Percentiles rank a stretch among this genome's conserved stretches.
Conservation (phyloP, 2,888 invertebrate genomes). For the Trachelus iudaicus region DNA sequence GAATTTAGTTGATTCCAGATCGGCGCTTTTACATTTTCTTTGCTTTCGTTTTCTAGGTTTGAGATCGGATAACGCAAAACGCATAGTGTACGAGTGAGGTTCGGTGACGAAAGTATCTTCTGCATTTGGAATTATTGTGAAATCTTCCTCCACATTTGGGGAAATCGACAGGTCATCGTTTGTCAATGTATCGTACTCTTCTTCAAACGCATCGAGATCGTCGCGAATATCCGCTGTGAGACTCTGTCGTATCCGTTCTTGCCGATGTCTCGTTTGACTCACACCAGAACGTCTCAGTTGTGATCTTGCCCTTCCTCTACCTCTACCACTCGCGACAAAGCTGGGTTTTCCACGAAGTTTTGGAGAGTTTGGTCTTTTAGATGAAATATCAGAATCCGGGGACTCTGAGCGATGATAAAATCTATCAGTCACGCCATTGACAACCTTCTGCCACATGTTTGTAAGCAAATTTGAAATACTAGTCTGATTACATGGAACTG, state of each 20-base stretch:
- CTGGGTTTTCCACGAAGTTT: constrained; percentile 34
- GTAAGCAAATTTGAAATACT: neutral
- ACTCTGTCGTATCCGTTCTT: constrained; percentile 44
- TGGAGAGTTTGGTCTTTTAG: constrained; percentile 25
- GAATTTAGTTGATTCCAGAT: constrained; percentile 17
- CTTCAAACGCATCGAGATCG: constrained; percentile 28
- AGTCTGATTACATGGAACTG: constrained; percentile 1
- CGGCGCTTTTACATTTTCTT: constrained; percentile 14
- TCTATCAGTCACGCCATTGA: constrained; percentile 27
- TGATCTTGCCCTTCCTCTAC: constrained; percentile 46
- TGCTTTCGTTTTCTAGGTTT: constrained; percentile 26
- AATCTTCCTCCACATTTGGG: constrained; percentile 11
- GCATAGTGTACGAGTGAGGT: neutral
- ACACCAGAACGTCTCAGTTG: constrained; percentile 52
- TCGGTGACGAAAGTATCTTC: constrained; percentile 1
- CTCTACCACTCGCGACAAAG: constrained; percentile 37
- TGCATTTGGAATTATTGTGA: constrained; percentile 3
- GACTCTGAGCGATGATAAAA: constrained; percentile 19
- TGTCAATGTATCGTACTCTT: constrained; percentile 20
- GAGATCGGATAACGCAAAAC: constrained; percentile 34
- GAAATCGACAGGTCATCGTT: constrained; percentile 3
- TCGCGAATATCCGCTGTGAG: constrained; percentile 41
- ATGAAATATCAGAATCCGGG: constrained; percentile 28
- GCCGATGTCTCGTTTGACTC: constrained; percentile 50
- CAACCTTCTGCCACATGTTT: constrained; percentile 31